Evolutionary conservation across 2,888 invertebrate genomes (phyloP).

Genomic region (Epinotia nisella): DNA sequence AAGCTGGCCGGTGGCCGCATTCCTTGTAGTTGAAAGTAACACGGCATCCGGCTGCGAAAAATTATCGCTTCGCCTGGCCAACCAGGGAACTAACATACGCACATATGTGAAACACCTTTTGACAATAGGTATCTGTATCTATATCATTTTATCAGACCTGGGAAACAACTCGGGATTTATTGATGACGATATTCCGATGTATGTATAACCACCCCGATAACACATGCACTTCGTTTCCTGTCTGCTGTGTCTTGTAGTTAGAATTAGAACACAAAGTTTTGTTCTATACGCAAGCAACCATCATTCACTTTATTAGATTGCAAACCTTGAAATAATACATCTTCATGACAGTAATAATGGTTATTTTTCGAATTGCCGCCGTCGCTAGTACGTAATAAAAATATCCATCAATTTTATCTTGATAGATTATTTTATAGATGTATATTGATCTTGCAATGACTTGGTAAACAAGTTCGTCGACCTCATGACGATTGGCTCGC

Average conservation of each 20-base stretch:
- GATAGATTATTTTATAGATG: conserved; percentile 44
- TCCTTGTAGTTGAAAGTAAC: conserved; percentile 82
- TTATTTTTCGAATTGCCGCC: conserved; percentile 31
- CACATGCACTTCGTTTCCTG: conserved; percentile 25
- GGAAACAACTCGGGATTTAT: neutral
- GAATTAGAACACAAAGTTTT: neutral
- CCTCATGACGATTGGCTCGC: conserved; percentile 43
- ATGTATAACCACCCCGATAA: neutral
- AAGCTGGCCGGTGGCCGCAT: conserved; percentile 82
- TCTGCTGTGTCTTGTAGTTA: conserved; percentile 10
- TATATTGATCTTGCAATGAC: conserved; percentile 43
- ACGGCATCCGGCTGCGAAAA: conserved; percentile 82
- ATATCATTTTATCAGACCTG: no score
- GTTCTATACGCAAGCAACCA: neutral
- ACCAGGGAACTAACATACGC: conserved; percentile 53
- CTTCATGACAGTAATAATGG: conserved; percentile 14
- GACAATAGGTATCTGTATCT: neutral
- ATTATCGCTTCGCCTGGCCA: conserved; percentile 64
- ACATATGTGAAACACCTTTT: conserved; percentile 19
- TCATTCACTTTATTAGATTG: conserved; percentile 7
- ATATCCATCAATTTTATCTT: conserved; percentile 40
- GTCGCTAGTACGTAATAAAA: conserved; percentile 31
- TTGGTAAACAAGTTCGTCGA: conserved; percentile 43
- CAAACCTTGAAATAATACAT: conserved; percentile 16
- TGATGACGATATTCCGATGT: neutral